Conservation (phyloP, 2,888 invertebrate species). For the Dromius quadrimaculatus region DNA sequence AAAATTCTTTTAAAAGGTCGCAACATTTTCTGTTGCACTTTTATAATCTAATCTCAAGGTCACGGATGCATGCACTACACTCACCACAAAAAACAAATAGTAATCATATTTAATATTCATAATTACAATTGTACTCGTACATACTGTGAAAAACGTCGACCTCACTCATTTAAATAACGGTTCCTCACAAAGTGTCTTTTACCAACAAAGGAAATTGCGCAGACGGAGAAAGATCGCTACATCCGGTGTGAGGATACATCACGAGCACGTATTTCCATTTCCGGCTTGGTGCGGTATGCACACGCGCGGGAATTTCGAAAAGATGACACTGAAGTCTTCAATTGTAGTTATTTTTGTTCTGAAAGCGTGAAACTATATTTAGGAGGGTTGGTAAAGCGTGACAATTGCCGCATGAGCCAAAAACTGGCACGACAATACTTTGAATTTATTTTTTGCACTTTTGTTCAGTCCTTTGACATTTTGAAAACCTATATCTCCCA, state of each 20-base stretch:
- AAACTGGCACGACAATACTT: no score
- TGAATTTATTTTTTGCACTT: no score
- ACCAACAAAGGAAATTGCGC: slow-evolving; percentile 34
- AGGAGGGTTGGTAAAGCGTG: no score
- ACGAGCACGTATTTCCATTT: slow-evolving; percentile 47
- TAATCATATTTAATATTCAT: slow-evolving; percentile 9
- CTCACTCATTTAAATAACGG: slow-evolving; percentile 30
- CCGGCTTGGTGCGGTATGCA: not conserved
- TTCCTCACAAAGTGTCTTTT: not conserved
- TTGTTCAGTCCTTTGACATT: no score
- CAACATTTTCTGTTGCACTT: not conserved
- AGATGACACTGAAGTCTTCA: not conserved
- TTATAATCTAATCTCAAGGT: not conserved
- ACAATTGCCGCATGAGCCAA: not conserved
- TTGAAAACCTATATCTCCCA: no score
- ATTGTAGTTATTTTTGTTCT: no score
- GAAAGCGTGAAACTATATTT: no score
- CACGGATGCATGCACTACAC: not conserved
- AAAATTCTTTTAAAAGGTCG: slow-evolving; percentile 10
- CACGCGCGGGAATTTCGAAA: not conserved
- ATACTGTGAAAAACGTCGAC: not conserved
- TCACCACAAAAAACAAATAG: not conserved
- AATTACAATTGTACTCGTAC: not conserved
- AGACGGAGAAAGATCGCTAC: slow-evolving; percentile 38
- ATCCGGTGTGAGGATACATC: slow-evolving; percentile 42